Evolutionary conservation across 2,113 vertebrate species (phyloP).

Genomic region (Colossoma macropomum): DNA sequence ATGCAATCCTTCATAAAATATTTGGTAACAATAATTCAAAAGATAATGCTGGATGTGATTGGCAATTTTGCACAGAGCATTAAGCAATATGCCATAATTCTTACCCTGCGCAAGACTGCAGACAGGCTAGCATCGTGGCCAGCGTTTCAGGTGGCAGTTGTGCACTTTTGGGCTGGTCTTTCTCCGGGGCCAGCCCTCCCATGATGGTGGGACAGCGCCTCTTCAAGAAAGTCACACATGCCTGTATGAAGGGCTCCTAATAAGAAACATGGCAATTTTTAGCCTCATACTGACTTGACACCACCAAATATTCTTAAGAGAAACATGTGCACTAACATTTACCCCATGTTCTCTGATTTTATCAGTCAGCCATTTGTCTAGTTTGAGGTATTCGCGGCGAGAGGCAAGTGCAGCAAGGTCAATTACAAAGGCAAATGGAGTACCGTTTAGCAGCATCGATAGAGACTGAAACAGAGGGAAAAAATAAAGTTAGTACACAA

Average conservation of each 20-base stretch:
- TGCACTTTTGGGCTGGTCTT: constrained; percentile 98
- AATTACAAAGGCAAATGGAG: constrained; percentile 99
- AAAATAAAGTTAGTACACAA: neutral
- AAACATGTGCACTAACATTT: constrained; percentile 58
- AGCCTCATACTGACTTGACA: constrained; percentile 26
- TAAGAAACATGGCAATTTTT: constrained; percentile 25
- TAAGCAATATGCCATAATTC: constrained; percentile 37
- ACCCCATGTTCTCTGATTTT: constrained; percentile 99
- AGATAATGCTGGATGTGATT: neutral
- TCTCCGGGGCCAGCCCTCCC: constrained; percentile 95
- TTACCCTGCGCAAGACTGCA: constrained; percentile 97
- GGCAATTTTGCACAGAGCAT: no score
- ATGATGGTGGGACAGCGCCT: constrained; percentile 97
- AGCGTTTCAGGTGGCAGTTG: constrained; percentile 97
- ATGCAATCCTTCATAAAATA: no score
- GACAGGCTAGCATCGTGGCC: constrained; percentile 94
- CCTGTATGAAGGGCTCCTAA: constrained; percentile 98
- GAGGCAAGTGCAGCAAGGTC: constrained; percentile 99
- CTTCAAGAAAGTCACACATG: constrained; percentile 98
- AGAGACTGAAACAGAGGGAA: constrained; percentile 84
- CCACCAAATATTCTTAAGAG: neutral
- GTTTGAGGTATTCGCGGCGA: constrained; percentile 99
- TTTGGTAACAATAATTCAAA: no score
- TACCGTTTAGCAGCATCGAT: constrained; percentile 99
- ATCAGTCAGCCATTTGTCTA: constrained; percentile 99